Evolutionary conservation across 2,888 invertebrate genomes (phyloP).

Genomic region (Lumbricus terrestris): DNA sequence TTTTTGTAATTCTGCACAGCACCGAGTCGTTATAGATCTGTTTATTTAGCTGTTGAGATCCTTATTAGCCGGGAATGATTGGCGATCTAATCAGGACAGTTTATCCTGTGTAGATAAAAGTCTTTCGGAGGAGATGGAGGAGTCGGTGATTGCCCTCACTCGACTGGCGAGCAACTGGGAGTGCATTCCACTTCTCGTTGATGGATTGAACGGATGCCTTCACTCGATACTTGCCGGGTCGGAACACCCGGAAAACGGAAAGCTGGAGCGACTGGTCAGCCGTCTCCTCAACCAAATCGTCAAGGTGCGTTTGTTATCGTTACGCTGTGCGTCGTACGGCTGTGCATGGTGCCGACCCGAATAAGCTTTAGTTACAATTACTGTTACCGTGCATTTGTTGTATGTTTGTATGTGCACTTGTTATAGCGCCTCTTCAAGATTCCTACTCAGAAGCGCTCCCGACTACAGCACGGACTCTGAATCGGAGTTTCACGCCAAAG

Average conservation of each 20-base stretch:
- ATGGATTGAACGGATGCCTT: conserved; percentile 52
- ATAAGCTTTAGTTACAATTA: neutral
- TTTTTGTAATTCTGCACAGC: neutral
- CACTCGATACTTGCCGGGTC: conserved; percentile 32
- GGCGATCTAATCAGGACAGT: neutral
- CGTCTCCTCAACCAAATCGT: conserved; percentile 30
- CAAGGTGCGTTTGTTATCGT: conserved; percentile 22
- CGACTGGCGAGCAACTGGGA: conserved; percentile 65
- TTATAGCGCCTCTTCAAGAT: too few species aligned
- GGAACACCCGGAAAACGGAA: conserved; percentile 20
- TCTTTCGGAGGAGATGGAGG: conserved; percentile 58
- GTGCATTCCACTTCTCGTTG: conserved; percentile 64
- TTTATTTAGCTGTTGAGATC: neutral
- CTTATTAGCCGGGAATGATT: neutral
- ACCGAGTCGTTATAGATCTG: neutral
- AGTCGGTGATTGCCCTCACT: conserved; percentile 63
- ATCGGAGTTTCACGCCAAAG: too few species aligned
- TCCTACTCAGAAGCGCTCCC: too few species aligned
- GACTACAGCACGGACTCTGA: too few species aligned
- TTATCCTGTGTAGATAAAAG: neutral
- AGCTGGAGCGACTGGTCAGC: conserved; percentile 30
- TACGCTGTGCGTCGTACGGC: neutral
- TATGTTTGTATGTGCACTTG: too few species aligned
- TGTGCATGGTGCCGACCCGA: too few species aligned
- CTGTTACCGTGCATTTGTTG: neutral